A percentile compares a stretch with the other conserved stretches of the same genome.
Conservation (phyloP, 2,888 invertebrate genomes). For the Caenorhabditis imperialis region DNA sequence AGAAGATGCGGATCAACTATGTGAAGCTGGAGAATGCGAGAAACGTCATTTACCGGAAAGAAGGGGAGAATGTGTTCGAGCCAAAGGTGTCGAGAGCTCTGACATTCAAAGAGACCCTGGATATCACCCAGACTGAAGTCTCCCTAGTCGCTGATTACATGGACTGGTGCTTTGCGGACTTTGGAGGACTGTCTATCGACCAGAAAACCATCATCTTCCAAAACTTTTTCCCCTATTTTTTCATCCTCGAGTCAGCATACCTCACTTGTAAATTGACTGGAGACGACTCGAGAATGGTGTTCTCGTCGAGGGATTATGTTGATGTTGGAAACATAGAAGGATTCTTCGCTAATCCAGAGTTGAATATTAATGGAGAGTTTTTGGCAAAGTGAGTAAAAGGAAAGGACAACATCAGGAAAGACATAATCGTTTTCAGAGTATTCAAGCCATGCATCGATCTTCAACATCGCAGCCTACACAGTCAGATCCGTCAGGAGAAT, state of each 20-base stretch:
- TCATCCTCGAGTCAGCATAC: slow-evolving; percentile 10
- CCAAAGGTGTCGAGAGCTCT: slow-evolving; percentile 15
- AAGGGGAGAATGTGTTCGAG: slow-evolving; percentile 33
- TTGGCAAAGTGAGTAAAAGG: slow-evolving; percentile 20
- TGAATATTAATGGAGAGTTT: slow-evolving; percentile 14
- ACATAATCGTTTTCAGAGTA: slow-evolving; percentile 10
- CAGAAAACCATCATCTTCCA: slow-evolving; percentile 20
- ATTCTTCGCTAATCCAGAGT: slow-evolving; percentile 10
- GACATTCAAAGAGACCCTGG: slow-evolving; percentile 12
- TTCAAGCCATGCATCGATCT: slow-evolving; percentile 43
- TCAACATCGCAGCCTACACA: slow-evolving; percentile 35
- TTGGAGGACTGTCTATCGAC: slow-evolving; percentile 8
- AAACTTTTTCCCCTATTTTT: slow-evolving; percentile 21
- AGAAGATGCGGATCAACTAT: slow-evolving; percentile 19
- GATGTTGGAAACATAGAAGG: neutral
- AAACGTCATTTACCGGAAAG: slow-evolving; percentile 20
- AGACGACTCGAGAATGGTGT: neutral
- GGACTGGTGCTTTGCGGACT: slow-evolving; percentile 41
- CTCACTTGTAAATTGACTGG: slow-evolving; percentile 16
- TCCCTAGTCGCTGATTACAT: slow-evolving; percentile 29
- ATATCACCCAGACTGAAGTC: slow-evolving; percentile 23
- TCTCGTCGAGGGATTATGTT: slow-evolving; percentile 17
- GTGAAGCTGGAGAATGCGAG: slow-evolving; percentile 24
- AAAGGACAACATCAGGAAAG: no score
- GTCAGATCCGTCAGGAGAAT: slow-evolving; percentile 20